phyloP scores from a whole-genome alignment of 1,140 invertebrate genomes.

The Rhysida immarginata region DNA sequence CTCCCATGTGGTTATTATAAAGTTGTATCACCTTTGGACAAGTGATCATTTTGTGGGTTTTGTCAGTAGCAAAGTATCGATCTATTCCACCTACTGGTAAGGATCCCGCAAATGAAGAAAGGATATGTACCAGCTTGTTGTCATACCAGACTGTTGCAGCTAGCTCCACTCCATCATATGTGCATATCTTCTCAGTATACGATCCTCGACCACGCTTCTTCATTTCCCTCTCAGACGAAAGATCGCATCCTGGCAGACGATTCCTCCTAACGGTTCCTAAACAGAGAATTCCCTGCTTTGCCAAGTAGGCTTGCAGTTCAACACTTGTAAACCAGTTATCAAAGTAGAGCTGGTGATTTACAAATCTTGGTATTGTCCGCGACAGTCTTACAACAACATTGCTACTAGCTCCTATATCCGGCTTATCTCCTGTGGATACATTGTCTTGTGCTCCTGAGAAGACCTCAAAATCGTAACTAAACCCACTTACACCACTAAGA shows the following conservation, averaged over 20 bases:
- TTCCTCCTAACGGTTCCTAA: slow-evolving; percentile 13
- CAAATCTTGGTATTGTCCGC: slow-evolving; percentile 10
- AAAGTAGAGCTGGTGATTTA: slow-evolving; percentile 17
- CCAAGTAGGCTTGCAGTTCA: slow-evolving; percentile 12
- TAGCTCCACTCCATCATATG: background rate
- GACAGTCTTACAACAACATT: slow-evolving; percentile 16
- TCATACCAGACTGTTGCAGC: background rate
- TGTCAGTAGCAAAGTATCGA: background rate
- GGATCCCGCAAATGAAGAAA: background rate
- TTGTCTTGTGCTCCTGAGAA: slow-evolving; percentile 15
- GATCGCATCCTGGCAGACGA: background rate
- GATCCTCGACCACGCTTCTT: background rate
- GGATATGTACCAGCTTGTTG: background rate
- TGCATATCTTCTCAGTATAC: background rate
- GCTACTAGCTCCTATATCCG: slow-evolving; percentile 14
- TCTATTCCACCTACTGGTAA: background rate
- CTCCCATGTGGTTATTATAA: slow-evolving; percentile 36
- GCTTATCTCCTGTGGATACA: slow-evolving; percentile 16
- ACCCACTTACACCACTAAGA: slow-evolving; percentile 18
- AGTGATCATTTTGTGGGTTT: slow-evolving; percentile 16
- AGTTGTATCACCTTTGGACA: slow-evolving; percentile 30
- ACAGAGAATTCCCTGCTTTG: slow-evolving; percentile 10
- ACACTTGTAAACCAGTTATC: slow-evolving; percentile 18
- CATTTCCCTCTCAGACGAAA: background rate
- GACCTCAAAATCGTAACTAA: slow-evolving; percentile 7